Percentiles rank a stretch among this genome's conserved stretches.
These are phyloP conservation scores for Pseudococcus viburni DNA, from an alignment of 2,888 invertebrate genomes.

Conservation along the genomic window DNA sequence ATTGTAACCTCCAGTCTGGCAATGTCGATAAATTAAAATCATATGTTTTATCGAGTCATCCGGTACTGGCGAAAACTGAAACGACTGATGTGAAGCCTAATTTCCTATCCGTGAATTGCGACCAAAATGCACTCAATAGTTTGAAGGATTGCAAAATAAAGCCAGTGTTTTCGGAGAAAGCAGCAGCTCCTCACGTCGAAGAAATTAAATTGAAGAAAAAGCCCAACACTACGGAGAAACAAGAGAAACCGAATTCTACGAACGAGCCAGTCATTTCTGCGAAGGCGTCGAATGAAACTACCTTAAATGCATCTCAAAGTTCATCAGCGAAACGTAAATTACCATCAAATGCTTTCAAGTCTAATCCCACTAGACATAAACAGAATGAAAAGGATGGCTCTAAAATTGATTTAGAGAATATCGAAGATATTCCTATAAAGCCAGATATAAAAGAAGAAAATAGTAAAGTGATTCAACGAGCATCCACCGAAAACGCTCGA, in stretches of 20 bases:
- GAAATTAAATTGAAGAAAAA: constrained; percentile 31
- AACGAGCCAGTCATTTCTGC: background rate
- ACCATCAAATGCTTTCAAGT: background rate
- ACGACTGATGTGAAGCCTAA: background rate
- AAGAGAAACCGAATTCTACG: background rate
- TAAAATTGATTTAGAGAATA: background rate
- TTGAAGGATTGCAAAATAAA: constrained; percentile 30
- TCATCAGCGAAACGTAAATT: constrained; percentile 24
- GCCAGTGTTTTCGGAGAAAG: background rate
- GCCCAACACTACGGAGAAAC: background rate
- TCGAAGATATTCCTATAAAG: background rate
- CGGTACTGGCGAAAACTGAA: background rate
- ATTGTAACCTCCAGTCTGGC: constrained; percentile 42
- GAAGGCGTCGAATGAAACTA: background rate
- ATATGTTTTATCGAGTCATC: constrained; percentile 1
- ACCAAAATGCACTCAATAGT: background rate
- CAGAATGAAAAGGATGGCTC: background rate
- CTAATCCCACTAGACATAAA: background rate
- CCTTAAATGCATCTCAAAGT: background rate
- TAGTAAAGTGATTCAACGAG: background rate
- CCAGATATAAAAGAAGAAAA: background rate
- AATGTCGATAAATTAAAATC: constrained; percentile 28
- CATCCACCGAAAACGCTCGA: background rate
- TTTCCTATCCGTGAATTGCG: constrained; percentile 32
- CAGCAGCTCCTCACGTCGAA: background rate